These are phyloP conservation scores for Scomber japonicus DNA, from an alignment of 2,113 vertebrate genomes.

Conservation along the genomic window DNA sequence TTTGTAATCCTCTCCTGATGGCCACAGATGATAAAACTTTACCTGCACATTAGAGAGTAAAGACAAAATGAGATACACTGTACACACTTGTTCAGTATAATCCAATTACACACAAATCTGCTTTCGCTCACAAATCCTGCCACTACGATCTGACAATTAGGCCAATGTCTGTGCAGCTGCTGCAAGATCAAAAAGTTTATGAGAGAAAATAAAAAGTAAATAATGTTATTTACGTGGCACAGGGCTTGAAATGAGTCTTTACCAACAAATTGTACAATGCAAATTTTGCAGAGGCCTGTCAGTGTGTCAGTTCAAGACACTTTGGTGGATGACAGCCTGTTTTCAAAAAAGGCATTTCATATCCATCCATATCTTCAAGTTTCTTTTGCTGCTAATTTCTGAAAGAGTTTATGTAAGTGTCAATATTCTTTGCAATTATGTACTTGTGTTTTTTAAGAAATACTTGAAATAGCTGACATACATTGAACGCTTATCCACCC, in stretches of 20 bases:
- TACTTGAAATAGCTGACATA: constrained; percentile 1
- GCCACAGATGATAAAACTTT: constrained; percentile 21
- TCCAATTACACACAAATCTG: constrained; percentile 10
- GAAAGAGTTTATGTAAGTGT: too few relatives aligned
- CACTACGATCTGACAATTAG: neutral
- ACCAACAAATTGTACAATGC: constrained; percentile 24
- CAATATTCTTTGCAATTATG: neutral
- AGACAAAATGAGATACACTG: constrained; percentile 9
- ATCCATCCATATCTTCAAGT: neutral
- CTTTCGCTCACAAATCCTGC: constrained; percentile 15
- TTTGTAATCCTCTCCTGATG: neutral
- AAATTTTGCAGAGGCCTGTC: constrained; percentile 28
- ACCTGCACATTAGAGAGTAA: neutral
- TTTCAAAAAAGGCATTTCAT: constrained; percentile 9
- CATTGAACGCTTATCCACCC: constrained; percentile 1
- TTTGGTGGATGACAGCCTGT: neutral
- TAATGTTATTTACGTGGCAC: constrained; percentile 25
- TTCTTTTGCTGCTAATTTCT: constrained; percentile 1
- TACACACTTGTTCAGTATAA: neutral
- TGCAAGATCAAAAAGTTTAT: neutral
- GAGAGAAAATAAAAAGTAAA: constrained; percentile 23
- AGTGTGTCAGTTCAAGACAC: neutral
- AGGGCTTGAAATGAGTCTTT: constrained; percentile 44
- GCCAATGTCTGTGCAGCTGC: neutral
- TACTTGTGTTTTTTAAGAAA: constrained; percentile 7